Evolutionary conservation across 2,888 invertebrate genomes (phyloP).

Genomic region (Molanna angustata): DNA sequence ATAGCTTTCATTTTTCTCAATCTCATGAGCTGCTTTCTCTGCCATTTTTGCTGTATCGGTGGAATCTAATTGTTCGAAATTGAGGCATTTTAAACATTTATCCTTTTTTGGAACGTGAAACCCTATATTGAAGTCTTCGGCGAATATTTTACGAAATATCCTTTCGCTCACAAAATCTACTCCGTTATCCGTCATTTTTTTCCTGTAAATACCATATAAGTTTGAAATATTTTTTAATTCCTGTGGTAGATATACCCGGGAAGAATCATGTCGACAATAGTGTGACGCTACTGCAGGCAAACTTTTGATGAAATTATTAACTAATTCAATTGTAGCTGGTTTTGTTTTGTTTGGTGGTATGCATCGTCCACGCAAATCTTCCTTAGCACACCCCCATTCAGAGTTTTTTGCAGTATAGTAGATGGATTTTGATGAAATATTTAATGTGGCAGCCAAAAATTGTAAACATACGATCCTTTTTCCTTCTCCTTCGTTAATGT

Average conservation of each 20-base stretch:
- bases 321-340: not conserved
- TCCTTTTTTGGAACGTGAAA: conserved; percentile 2
- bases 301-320: not conserved
- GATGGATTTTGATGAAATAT: no score
- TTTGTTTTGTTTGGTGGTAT: not conserved
- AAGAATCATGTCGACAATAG: not conserved
- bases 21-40: not conserved
- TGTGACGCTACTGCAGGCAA: not conserved
- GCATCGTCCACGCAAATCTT: not conserved
- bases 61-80: not conserved
- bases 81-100: not conserved
- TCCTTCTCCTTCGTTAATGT: no score
- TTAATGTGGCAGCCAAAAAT: no score
- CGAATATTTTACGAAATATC: not conserved
- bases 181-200: not conserved
- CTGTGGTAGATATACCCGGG: not conserved
- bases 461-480: no score
- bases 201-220: not conserved
- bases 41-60: no score
- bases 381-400: not conserved
- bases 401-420: no score
- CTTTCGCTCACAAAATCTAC: not conserved
- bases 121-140: not conserved
- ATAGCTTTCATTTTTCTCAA: not conserved
- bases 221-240: not conserved